Evolutionary conservation across 2,113 vertebrate genomes (phyloP), one percentile per base, ranked within the genome.

Genomic region (Azemiops feae): DNA sequence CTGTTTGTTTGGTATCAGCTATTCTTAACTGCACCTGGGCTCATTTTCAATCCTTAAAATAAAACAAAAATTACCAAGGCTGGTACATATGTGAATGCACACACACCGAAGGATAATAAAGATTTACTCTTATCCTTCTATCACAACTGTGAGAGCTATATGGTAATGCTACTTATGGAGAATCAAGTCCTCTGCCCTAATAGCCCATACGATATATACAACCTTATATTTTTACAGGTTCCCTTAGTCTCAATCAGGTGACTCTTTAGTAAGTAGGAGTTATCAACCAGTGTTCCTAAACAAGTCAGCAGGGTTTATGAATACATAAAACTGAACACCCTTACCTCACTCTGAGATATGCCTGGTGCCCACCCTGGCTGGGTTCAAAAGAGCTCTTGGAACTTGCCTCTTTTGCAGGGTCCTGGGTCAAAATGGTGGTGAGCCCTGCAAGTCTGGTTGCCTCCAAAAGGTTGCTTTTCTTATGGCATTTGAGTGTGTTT

Each of bases 1-100:
- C 96, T 95, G 94, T 96, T 97, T 97, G 95, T 97, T 97, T 97
- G 94, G 94, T 95, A 95, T 94, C 94, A 90, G 95, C 95, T 95
- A 96, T 96, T 97, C 95, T 96, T 93, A 93, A 94, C 94, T 94
- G 95, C 94, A 96, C 95, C 96, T 96, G 95, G 95, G 39, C 53
- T 95, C 47, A 94, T 94, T 88, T 91, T 23, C 88, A 94, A 16
- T 85, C 93, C 81, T 94, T 92, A 93, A 94, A 89, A 45, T 54
- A 91, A 96, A 95, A 94, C 81, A 94, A 94, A 92, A 92, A 94
- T 87, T 86, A 92, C 91, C 81, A 92, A 91, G 57, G 91, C 39
- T 30, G 5, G 81, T 94, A 94, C 47, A 92, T 3, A 1, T 89
- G 23, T 88, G 50, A 27, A 85, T 1, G 88, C 64, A 89, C 89